Evolutionary conservation across 2,888 invertebrate species (phyloP).

Genomic region (Drosophila lutescens): DNA sequence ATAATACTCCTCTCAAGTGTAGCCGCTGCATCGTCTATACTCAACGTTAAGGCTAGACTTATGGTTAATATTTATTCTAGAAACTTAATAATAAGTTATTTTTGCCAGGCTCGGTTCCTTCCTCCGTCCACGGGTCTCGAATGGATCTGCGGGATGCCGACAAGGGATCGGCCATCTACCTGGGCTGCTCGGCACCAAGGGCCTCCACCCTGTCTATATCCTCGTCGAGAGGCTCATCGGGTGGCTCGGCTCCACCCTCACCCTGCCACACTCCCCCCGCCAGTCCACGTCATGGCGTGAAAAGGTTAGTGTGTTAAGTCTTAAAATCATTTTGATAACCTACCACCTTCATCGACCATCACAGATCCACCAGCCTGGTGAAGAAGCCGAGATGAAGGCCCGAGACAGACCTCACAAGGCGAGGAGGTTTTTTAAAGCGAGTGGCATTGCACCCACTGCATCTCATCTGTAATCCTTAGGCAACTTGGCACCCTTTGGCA

Average conservation of each 20-base stretch:
- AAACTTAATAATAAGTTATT: not conserved
- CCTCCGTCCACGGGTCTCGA: constrained; percentile 90
- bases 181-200: constrained; percentile 85
- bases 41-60: not conserved
- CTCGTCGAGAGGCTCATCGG: constrained; percentile 86
- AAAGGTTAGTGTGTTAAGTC: constrained; percentile 68
- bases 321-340: too few relatives aligned
- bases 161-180: constrained; percentile 87
- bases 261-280: constrained; percentile 90
- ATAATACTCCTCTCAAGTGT: not conserved
- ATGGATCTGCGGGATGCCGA: constrained; percentile 88
- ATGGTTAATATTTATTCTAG: not conserved
- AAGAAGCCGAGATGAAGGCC: constrained; percentile 81
- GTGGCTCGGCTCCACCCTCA: constrained; percentile 90
- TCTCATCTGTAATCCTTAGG: constrained; percentile 22
- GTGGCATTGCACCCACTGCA: constrained; percentile 7
- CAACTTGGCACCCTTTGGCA: constrained; percentile 32
- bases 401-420: not conserved
- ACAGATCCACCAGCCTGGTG: constrained; percentile 75
- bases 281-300: constrained; percentile 89
- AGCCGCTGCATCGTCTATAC: not conserved
- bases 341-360: not conserved
- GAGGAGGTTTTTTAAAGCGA: constrained; percentile 4
- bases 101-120: constrained; percentile 88
- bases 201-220: constrained; percentile 77